Percentiles rank a stretch among this genome's conserved stretches.
Evolutionary conservation across 2,113 vertebrate genomes (phyloP).

Genomic region (Corynorhinus townsendii): DNA sequence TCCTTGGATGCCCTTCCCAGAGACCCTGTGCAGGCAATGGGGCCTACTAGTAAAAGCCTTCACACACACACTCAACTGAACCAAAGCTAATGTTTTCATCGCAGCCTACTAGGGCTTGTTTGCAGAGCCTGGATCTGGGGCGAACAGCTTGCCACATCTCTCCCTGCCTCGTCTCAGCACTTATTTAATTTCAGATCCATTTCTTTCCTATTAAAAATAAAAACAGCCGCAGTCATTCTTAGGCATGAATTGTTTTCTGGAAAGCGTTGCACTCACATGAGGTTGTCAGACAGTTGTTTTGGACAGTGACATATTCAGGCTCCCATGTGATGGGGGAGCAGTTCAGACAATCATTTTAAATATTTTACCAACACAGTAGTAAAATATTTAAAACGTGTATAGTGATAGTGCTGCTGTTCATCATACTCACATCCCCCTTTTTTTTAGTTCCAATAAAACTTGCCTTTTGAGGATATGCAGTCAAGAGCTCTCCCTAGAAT

Average conservation of each 20-base stretch:
- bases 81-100: slow-evolving; percentile 18
- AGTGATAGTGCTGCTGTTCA: neutral
- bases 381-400: slow-evolving; percentile 38
- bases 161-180: neutral
- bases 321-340: neutral
- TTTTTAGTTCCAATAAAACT: slow-evolving; percentile 45
- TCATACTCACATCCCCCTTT: neutral
- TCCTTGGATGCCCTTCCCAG: neutral
- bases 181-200: slow-evolving; percentile 28
- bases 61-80: neutral
- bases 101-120: slow-evolving; percentile 15
- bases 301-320: neutral
- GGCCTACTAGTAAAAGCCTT: neutral
- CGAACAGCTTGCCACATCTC: neutral
- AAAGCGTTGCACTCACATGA: neutral
- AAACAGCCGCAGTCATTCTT: slow-evolving; percentile 22
- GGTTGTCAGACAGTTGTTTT: neutral
- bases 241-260: neutral
- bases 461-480: slow-evolving; percentile 12
- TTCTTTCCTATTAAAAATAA: slow-evolving; percentile 38
- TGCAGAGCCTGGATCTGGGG: slow-evolving; percentile 37
- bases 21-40: neutral
- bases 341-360: slow-evolving; percentile 51
- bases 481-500: slow-evolving; percentile 17
- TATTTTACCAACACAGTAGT: slow-evolving; percentile 46